Conservation (phyloP, 2,113 vertebrate genomes). For the Stictonetta naevosa region DNA sequence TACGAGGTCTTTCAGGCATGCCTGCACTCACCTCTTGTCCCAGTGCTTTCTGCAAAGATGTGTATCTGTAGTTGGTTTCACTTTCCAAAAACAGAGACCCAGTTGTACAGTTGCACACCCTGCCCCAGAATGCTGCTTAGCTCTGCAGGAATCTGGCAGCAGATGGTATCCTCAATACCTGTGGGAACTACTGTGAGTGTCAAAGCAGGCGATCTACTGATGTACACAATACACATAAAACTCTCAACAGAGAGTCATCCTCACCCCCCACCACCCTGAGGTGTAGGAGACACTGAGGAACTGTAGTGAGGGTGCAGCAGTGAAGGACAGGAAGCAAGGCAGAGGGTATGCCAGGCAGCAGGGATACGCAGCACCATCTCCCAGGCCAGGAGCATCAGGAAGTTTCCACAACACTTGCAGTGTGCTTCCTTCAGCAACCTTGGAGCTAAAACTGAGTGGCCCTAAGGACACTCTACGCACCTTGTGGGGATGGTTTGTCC, state of each 20-base stretch:
- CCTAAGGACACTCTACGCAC: not conserved
- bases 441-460: not conserved
- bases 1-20: not conserved
- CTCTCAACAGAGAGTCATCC: not conserved
- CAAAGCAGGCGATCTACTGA: not conserved
- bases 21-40: not conserved
- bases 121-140: not conserved
- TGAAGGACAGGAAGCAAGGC: not conserved
- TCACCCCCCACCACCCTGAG: not conserved
- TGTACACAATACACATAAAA: not conserved
- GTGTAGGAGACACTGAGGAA: not conserved
- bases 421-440: not conserved
- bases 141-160: not conserved
- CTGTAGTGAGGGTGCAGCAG: not conserved
- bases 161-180: not conserved
- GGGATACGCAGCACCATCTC: not conserved
- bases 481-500: not conserved
- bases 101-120: not conserved
- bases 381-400: not conserved
- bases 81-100: not conserved
- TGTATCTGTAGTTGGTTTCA: not conserved
- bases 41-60: not conserved
- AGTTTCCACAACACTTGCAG: not conserved
- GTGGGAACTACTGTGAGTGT: not conserved
- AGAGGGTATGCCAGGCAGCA: not conserved